Evolutionary conservation across 1,140 invertebrate species (phyloP), one percentile per base, ranked within the genome.

Genomic region (Aphelenchoides fujianensis): DNA sequence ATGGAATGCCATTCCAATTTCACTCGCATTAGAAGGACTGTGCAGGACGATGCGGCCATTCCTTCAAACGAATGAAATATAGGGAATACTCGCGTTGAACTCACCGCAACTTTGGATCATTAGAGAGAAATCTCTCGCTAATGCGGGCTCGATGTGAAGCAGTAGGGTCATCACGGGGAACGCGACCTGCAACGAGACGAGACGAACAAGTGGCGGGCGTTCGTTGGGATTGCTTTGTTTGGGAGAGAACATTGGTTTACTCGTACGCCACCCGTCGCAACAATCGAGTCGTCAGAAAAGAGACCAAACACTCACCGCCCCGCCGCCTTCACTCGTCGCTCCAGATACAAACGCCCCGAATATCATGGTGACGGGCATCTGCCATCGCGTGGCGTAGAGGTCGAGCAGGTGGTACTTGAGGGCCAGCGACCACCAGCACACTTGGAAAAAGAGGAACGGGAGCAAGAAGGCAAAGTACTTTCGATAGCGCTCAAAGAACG

Each of bases 111-210:
- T 74, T 67, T 80, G 79, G 31, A 80, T 79, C 76, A 81, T 76
- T 28, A 80, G 35, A 16, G 77, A 79, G 64, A 80, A 81, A 72
- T 80, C 79, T n/a, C 79, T 23, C 23, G 79, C 79, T 9, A 74
- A 61, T 19, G 41, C 52, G 19, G 79, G 77, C 19, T 70, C 41
- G 12, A 80, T 74, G 19, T 77, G 69, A 9, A 80, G 64, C 27
- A 73, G 52, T 19, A 80, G 61, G 1, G 79, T 80, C 79, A 80
- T 81, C 12, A 80, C 79, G 1, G 79, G 79, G 63, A 80, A 80
- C 34, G 79, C 79, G 1, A 80, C 77, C 3, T n/a, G n/a, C n/a
- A n/a, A n/a, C n/a, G n/a, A n/a, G n/a, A n/a, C n/a, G n/a, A n/a
- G n/a, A n/a, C n/a, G n/a, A n/a, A n/a, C n/a, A n/a, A n/a, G n/a